Evolutionary conservation across 2,888 invertebrate species (phyloP).

Genomic region (Drosophila algonquin): DNA sequence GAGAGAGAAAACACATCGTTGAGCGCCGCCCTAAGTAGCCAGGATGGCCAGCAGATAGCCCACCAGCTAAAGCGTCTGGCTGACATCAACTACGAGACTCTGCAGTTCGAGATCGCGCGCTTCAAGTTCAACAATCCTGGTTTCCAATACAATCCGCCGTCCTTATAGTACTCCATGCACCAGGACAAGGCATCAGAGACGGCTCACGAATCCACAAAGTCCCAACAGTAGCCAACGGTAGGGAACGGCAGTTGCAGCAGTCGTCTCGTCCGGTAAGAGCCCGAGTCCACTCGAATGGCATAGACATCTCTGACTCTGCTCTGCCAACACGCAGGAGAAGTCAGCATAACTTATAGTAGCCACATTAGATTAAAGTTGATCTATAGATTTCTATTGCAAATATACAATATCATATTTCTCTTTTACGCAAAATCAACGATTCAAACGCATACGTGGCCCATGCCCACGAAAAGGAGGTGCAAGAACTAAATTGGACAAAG

Average conservation of each 20-base stretch:
- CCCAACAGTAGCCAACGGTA: conserved; percentile 22
- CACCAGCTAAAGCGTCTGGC: conserved; percentile 82
- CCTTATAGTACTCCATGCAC: conserved; percentile 70
- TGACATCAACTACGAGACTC: conserved; percentile 82
- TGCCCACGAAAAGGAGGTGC: conserved; percentile 24
- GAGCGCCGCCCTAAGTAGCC: conserved; percentile 46
- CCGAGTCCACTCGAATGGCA: conserved; percentile 55
- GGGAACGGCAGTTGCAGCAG: conserved; percentile 27
- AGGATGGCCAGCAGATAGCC: conserved; percentile 79
- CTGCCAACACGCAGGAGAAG: neutral
- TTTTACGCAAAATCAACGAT: conserved; percentile 4
- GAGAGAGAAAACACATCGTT: conserved; percentile 34
- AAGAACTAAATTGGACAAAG: conserved; percentile 53
- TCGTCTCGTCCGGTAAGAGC: conserved; percentile 4
- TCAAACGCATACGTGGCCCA: conserved; percentile 27
- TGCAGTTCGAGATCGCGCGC: conserved; percentile 83
- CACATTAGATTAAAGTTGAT: conserved; percentile 68
- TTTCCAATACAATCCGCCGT: conserved; percentile 80
- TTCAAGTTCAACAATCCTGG: conserved; percentile 84
- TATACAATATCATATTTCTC: conserved; percentile 14
- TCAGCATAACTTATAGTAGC: conserved; percentile 64
- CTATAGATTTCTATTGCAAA: conserved; percentile 58
- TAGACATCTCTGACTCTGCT: conserved; percentile 29
- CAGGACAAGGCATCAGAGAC: conserved; percentile 13
- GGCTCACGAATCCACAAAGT: conserved; percentile 17